Evolutionary conservation across 2,888 invertebrate species (phyloP).

Genomic region (Agriopis aurantiaria): DNA sequence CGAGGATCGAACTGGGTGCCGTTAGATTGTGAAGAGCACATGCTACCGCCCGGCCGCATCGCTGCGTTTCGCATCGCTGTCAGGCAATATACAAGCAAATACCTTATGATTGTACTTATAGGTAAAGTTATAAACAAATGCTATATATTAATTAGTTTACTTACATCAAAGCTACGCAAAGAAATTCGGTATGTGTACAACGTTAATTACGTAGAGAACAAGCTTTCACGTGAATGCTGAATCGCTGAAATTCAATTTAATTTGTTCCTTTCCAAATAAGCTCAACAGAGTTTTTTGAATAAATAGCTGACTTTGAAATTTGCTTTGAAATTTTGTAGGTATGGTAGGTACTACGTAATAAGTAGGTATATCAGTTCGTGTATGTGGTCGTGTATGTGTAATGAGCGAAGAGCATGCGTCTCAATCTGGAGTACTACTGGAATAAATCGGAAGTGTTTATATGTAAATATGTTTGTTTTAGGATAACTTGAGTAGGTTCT

Average conservation of each 20-base stretch:
- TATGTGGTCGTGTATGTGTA: no score
- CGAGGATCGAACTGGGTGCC: no score
- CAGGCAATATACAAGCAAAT: not conserved
- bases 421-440: no score
- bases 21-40: no score
- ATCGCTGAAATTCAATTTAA: conserved; percentile 7
- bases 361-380: not conserved
- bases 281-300: conserved; percentile 1
- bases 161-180: not conserved
- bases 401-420: no score
- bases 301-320: not conserved
- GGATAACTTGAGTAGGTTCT: no score
- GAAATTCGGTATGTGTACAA: conserved; percentile 17
- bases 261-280: conserved; percentile 1
- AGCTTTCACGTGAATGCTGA: conserved; percentile 4
- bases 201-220: conserved; percentile 13
- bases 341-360: not conserved
- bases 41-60: no score
- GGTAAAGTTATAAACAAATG: not conserved
- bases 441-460: no score
- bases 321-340: not conserved
- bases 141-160: conserved; percentile 6
- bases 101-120: not conserved
- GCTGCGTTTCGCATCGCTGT: no score
- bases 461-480: not conserved